Conservation (phyloP, 2,797 vertebrate species). For the Rhabdomys pumilio region DNA sequence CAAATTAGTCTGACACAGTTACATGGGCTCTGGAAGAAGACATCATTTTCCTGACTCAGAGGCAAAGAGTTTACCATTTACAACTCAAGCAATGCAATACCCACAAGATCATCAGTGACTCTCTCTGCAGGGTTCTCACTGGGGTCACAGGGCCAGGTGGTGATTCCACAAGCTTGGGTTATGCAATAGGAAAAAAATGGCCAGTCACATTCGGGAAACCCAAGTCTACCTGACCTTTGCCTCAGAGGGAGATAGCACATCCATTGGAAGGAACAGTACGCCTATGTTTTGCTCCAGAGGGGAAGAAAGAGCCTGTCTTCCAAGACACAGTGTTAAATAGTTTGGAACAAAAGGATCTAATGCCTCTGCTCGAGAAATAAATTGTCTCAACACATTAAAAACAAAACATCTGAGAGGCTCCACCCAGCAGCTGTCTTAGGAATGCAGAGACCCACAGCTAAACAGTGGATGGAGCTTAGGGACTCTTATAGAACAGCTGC, state of each 20-base stretch:
- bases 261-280: neutral
- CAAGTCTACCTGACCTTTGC: neutral
- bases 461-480: neutral
- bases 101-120: neutral
- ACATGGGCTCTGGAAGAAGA: neutral
- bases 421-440: neutral
- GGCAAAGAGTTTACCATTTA: neutral
- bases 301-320: neutral
- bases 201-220: neutral
- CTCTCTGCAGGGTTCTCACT: neutral
- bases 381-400: neutral
- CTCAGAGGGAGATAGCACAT: neutral
- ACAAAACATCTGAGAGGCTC: neutral
- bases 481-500: neutral
- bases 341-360: neutral
- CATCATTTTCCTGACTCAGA: neutral
- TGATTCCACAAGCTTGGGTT: neutral
- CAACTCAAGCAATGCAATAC: neutral
- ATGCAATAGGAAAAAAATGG: neutral
- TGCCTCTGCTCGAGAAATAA: neutral
- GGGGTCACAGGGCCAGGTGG: neutral
- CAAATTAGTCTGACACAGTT: neutral
- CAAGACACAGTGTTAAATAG: neutral
- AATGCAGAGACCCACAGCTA: neutral
- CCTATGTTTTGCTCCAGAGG: neutral